Conservation (phyloP, 2,113 vertebrate genomes). For the Martes martes region DNA sequence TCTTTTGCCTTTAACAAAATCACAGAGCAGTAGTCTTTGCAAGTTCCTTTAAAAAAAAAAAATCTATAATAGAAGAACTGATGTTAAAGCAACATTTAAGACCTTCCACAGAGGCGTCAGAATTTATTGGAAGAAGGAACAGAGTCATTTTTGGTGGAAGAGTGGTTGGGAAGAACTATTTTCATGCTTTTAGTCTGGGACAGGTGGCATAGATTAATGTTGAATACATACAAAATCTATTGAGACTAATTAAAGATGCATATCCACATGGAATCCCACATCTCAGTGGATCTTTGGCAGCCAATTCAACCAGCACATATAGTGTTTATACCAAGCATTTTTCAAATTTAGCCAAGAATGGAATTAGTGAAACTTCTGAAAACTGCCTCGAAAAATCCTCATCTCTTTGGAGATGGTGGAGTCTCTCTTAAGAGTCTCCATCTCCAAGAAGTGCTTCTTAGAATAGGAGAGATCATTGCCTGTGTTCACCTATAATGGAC, state of each 20-base stretch:
- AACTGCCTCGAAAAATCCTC: conserved; percentile 49
- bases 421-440: conserved; percentile 15
- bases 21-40: conserved; percentile 28
- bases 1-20: conserved; percentile 54
- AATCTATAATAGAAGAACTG: conserved; percentile 23
- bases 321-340: conserved; percentile 65
- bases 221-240: conserved; percentile 68
- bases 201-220: conserved; percentile 72
- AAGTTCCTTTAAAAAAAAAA: conserved; percentile 35
- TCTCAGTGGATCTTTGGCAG: conserved; percentile 64
- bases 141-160: conserved; percentile 36
- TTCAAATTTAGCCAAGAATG: conserved; percentile 63
- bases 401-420: conserved; percentile 26
- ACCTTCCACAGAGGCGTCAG: conserved; percentile 42
- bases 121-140: conserved; percentile 42
- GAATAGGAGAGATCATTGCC: neutral
- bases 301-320: conserved; percentile 48
- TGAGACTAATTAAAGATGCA: conserved; percentile 73
- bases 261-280: conserved; percentile 59
- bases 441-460: neutral
- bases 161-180: conserved; percentile 35
- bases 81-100: conserved; percentile 54
- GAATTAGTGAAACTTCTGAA: conserved; percentile 35
- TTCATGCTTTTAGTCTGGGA: conserved; percentile 49
- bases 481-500: neutral